phyloP scores from a whole-genome alignment of 2,797 vertebrate genomes.

The Cacajao melanocephalus region DNA sequence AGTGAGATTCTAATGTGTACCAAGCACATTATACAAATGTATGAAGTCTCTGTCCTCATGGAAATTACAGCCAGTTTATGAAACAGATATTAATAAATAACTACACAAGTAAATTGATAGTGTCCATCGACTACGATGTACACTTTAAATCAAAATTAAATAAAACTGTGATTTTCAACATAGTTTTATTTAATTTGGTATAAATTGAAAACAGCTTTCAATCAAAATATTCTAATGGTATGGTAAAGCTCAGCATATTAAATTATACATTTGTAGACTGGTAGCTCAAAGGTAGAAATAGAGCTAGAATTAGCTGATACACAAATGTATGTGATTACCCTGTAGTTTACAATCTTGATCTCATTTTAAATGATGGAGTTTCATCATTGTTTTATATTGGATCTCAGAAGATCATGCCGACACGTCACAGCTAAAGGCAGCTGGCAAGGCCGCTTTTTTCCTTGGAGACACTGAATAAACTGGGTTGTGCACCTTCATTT shows the following conservation, averaged over 20 bases:
- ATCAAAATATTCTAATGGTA: conserved; percentile 11
- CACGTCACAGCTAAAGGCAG: not conserved
- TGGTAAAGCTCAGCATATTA: not conserved
- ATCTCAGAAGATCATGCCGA: not conserved
- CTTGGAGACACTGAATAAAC: not conserved
- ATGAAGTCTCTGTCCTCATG: not conserved
- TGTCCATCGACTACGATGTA: not conserved
- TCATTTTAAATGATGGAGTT: not conserved
- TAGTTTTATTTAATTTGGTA: not conserved
- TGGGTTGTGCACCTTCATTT: not conserved
- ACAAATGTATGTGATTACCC: not conserved
- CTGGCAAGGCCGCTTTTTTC: not conserved
- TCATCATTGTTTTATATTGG: not conserved
- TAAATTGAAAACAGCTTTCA: not conserved
- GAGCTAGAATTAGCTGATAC: not conserved
- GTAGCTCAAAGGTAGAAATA: not conserved
- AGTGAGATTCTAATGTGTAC: not conserved
- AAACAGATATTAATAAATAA: not conserved
- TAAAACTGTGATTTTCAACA: not conserved
- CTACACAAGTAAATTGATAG: not conserved
- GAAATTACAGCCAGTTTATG: not conserved
- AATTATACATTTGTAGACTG: not conserved
- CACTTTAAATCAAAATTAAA: conserved; percentile 24
- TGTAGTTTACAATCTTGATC: not conserved
- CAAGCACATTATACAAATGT: not conserved